Conservation (phyloP, 1,140 invertebrate genomes). For the Listronotus bonariensis region DNA sequence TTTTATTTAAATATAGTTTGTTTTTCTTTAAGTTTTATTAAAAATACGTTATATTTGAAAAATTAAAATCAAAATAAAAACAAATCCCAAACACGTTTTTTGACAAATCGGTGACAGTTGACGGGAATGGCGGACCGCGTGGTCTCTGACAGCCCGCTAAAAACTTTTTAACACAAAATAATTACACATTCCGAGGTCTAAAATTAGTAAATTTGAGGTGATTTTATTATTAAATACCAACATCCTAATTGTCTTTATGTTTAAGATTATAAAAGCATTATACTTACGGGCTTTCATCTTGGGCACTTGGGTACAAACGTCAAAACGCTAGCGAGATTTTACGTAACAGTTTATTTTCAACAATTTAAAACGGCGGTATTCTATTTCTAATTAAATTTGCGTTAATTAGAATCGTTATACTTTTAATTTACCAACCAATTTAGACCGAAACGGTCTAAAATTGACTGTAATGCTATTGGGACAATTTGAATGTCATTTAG, state of each 20-base stretch:
- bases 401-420: background rate
- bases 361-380: constrained; percentile 4
- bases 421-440: constrained; percentile 11
- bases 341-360: constrained; percentile 41
- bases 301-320: constrained; percentile 39
- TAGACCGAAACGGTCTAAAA: constrained; percentile 1
- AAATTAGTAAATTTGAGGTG: background rate
- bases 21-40: too few species aligned
- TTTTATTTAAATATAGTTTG: too few species aligned
- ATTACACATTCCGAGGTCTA: background rate
- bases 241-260: too few species aligned
- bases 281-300: constrained; percentile 51
- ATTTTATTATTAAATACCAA: background rate
- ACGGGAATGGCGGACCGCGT: constrained; percentile 50
- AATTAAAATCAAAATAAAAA: constrained; percentile 21
- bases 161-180: constrained; percentile 17
- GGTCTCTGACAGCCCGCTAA: constrained; percentile 36
- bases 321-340: constrained; percentile 40
- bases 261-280: too few species aligned
- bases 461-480: background rate
- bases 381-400: background rate
- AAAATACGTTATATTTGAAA: background rate
- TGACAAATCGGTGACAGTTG: constrained; percentile 39
- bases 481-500: constrained; percentile 4
- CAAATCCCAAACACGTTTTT: constrained; percentile 42